phyloP scores from a whole-genome alignment of 2,888 invertebrate species.

The Gymnosoma rotundatum region DNA sequence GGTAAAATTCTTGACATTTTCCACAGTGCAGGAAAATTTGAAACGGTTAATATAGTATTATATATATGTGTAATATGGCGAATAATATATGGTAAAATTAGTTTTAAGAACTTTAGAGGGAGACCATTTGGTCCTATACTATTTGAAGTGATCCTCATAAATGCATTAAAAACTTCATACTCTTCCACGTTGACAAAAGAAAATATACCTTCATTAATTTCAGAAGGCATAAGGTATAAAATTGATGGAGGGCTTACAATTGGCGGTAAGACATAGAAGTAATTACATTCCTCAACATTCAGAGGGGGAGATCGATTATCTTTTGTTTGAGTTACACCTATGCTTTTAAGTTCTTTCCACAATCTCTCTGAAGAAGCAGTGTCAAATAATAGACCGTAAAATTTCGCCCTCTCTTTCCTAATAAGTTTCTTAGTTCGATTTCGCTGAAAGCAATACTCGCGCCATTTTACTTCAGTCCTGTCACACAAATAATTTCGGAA shows the following conservation, averaged over 20 bases:
- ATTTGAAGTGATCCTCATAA: neutral
- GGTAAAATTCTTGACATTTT: neutral
- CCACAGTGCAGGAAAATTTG: neutral
- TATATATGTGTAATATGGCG: neutral
- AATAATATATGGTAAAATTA: slow-evolving; percentile 10
- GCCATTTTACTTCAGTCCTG: neutral
- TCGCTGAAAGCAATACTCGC: slow-evolving; percentile 10
- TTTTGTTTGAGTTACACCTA: no score
- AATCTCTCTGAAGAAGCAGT: neutral
- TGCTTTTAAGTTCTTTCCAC: slow-evolving; percentile 1
- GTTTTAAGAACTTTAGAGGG: neutral
- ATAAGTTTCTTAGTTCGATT: slow-evolving; percentile 18
- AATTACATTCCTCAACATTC: slow-evolving; percentile 12
- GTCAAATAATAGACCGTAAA: neutral
- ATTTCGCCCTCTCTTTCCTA: slow-evolving; percentile 21
- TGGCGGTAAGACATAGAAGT: neutral
- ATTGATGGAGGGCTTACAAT: neutral
- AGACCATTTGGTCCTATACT: slow-evolving; percentile 3
- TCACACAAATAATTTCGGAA: slow-evolving; percentile 1
- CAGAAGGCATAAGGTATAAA: no score
- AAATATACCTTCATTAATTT: no score
- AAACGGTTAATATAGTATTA: neutral
- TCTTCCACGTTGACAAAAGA: neutral
- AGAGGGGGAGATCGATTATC: neutral
- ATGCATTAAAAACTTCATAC: neutral